These are phyloP conservation scores for Sinocyclocheilus anshuiensis DNA, from an alignment of 2,113 vertebrate genomes.

Conservation along the genomic window DNA sequence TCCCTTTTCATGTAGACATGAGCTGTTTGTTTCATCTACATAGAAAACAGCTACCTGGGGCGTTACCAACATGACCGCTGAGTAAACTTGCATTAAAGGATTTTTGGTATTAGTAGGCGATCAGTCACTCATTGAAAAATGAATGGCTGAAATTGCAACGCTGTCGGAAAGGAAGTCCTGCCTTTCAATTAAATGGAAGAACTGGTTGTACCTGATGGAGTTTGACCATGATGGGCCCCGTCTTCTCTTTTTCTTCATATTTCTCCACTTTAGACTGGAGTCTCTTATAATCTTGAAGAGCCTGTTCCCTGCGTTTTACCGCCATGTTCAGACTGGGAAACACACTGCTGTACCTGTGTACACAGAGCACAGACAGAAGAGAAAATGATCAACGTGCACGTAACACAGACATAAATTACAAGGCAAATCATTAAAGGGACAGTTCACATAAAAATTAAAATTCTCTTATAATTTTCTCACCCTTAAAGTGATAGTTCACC, in stretches of 20 bases:
- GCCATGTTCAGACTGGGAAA: constrained; percentile 98
- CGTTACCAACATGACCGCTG: not conserved
- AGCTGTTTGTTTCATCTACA: not conserved
- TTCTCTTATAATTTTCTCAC: no score
- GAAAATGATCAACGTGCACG: not conserved
- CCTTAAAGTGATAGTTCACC: no score
- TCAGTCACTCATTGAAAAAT: not conserved
- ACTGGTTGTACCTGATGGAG: constrained; percentile 50
- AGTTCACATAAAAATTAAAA: no score
- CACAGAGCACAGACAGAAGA: constrained; percentile 6
- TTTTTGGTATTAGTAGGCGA: not conserved
- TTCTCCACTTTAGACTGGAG: constrained; percentile 95
- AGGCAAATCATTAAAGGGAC: not conserved
- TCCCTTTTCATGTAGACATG: not conserved
- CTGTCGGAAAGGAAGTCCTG: not conserved
- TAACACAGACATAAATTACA: not conserved
- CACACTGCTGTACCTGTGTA: constrained; percentile 86
- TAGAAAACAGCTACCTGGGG: constrained; percentile 12
- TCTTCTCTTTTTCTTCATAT: constrained; percentile 95
- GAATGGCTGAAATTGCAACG: not conserved
- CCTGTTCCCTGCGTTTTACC: constrained; percentile 91
- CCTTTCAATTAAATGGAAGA: not conserved
- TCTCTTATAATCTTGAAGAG: constrained; percentile 91
- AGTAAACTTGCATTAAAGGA: not conserved
- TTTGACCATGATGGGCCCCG: constrained; percentile 88